Conservation (phyloP, 2,888 invertebrate genomes). For the Eudemis profundana region DNA sequence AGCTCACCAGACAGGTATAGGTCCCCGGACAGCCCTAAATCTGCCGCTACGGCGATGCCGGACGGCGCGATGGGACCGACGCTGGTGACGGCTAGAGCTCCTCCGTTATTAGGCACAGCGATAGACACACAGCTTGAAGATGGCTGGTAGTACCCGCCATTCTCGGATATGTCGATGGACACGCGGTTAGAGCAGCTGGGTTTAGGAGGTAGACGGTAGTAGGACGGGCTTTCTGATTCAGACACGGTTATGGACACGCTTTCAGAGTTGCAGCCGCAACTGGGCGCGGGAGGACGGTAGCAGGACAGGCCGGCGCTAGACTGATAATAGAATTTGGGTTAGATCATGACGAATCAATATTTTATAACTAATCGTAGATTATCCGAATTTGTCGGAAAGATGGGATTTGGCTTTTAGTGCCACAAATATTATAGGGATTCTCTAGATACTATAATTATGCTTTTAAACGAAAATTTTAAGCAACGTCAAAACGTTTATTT, state of each 20-base stretch:
- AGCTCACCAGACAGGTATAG: constrained; percentile 56
- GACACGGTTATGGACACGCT: background rate
- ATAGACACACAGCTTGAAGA: constrained; percentile 45
- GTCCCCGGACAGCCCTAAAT: constrained; percentile 52
- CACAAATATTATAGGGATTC: no score
- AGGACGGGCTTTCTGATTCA: background rate
- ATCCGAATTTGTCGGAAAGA: no score
- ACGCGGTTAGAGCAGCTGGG: background rate
- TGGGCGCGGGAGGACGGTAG: constrained; percentile 20
- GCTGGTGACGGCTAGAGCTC: constrained; percentile 12
- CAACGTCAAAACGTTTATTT: no score
- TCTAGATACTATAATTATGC: no score
- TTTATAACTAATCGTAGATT: no score
- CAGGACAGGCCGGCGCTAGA: constrained; percentile 5
- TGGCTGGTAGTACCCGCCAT: background rate
- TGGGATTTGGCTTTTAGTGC: no score
- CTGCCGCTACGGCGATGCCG: constrained; percentile 51
- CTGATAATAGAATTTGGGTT: no score
- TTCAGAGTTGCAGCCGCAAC: background rate
- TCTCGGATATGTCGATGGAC: background rate
- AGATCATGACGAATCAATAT: no score
- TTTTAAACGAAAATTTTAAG: no score
- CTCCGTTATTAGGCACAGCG: constrained; percentile 14
- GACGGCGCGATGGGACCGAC: constrained; percentile 21
- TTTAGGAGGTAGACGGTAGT: background rate